Conservation (phyloP, 2,797 vertebrate species). For the Amazona ochrocephala region DNA sequence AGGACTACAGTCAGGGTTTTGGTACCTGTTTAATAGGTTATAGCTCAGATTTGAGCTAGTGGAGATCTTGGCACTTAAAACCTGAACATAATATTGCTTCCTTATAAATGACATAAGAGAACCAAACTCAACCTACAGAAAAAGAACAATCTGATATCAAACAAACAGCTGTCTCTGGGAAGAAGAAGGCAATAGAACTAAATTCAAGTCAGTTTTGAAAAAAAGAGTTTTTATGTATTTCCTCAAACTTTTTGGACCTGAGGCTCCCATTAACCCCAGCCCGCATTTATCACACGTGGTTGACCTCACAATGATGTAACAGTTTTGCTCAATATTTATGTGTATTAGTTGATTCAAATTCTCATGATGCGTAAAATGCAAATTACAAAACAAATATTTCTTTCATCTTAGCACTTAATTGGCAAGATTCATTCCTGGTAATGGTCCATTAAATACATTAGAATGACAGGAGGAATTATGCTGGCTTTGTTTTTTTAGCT, state of each 20-base stretch:
- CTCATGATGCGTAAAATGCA: not conserved
- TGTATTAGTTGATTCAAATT: not conserved
- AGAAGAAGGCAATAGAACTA: not conserved
- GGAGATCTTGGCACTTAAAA: not conserved
- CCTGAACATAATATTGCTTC: not conserved
- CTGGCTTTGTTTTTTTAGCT: not conserved
- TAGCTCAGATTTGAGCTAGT: no score
- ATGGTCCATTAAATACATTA: not conserved
- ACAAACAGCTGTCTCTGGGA: not conserved
- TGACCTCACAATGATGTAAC: not conserved
- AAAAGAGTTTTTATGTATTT: not conserved
- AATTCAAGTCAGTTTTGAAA: not conserved
- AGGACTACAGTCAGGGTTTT: no score
- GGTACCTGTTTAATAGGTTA: not conserved
- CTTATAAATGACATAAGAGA: not conserved
- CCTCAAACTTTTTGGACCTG: not conserved
- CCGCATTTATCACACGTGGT: not conserved
- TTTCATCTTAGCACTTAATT: slow-evolving; percentile 49
- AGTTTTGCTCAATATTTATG: slow-evolving; percentile 22
- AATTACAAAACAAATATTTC: slow-evolving; percentile 10
- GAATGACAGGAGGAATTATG: not conserved
- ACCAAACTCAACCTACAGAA: not conserved
- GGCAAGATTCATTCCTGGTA: not conserved
- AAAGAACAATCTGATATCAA: not conserved
- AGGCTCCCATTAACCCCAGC: not conserved